Evolutionary conservation across 2,113 vertebrate genomes (phyloP).

Genomic region (Athene noctua): DNA sequence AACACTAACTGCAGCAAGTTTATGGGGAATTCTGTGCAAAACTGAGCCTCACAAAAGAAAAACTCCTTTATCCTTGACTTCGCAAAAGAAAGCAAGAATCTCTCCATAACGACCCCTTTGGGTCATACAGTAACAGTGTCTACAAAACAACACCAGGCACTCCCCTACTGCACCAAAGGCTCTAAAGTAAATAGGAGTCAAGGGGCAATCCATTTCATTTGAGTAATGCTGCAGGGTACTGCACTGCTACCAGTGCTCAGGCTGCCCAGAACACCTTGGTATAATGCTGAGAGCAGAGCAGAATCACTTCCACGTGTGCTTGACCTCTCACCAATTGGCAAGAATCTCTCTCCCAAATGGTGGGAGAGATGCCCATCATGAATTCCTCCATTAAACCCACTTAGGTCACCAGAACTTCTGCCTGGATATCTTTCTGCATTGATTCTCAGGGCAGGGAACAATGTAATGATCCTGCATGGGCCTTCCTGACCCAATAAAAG

Average conservation of each 20-base stretch:
- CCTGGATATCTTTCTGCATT: background rate
- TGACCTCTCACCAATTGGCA: background rate
- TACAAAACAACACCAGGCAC: background rate
- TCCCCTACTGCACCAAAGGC: background rate
- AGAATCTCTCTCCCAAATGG: background rate
- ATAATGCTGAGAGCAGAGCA: background rate
- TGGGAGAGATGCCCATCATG: accelerated
- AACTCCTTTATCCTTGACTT: background rate
- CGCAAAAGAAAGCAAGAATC: background rate
- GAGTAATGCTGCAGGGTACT: background rate
- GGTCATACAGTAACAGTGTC: background rate
- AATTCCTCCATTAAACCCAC: background rate
- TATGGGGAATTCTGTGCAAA: background rate
- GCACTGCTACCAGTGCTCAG: background rate
- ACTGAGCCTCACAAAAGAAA: background rate
- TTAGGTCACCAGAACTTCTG: background rate
- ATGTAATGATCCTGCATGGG: background rate
- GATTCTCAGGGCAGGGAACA: background rate
- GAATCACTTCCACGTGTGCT: background rate
- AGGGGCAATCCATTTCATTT: background rate
- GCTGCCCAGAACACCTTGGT: background rate
- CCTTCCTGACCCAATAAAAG: background rate
- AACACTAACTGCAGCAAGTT: background rate
- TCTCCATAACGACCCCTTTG: background rate
- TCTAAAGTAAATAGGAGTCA: background rate